Base-by-base conservation (phyloP, 2,113 vertebrate species). In the Periophthalmus modestus region DNA sequence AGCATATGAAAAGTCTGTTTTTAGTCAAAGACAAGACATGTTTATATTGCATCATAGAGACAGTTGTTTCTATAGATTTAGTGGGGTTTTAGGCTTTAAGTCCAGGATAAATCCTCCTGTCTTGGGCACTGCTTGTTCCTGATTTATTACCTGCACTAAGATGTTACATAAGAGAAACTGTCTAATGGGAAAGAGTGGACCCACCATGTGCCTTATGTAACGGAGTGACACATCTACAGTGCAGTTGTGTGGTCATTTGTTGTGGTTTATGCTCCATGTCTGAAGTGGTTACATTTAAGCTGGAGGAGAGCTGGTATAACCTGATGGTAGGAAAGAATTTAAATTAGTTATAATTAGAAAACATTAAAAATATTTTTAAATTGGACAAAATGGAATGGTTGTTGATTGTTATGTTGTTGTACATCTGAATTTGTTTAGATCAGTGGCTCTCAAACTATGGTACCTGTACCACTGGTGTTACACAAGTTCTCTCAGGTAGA, bases 121-220 rank as follows among this genome's bases (percentile, higher is more conserved):
- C 69, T 36, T 78, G 66, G 46, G 28, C 39, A 57, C 70, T 66
- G 46, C 71, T 23, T n/a, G 70, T 71, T 55, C 54, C 71, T 80
- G 80, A 88, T 87, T 85, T 80, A 81, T 46, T 57, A 52, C 19
- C 46, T 71, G 28, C 0, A 4, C 47, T 50, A 69, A 59, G 52
- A 48, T n/a, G 28, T 50, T 69, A 57, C 15, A 58, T 28, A 21
- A 75, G 66, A 39, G 19, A 57, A 36, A 62, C 33, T 15, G 12
- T 47, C 14, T 43, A 19, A 59, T 14, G 39, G 52, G 65, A 72
- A 54, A 54, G 21, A 66, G 36, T 50, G n/a, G n/a, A n/a, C n/a
- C n/a, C n/a, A n/a, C n/a, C n/a, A n/a, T n/a, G n/a, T n/a, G 62
- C 34, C 18, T 39, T 39, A n/a, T 43, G 34, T 39, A 65, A 65